Evolutionary conservation across 2,888 invertebrate species (phyloP), one percentile per base, ranked within the genome.

Genomic region (Aphodius granarius): DNA sequence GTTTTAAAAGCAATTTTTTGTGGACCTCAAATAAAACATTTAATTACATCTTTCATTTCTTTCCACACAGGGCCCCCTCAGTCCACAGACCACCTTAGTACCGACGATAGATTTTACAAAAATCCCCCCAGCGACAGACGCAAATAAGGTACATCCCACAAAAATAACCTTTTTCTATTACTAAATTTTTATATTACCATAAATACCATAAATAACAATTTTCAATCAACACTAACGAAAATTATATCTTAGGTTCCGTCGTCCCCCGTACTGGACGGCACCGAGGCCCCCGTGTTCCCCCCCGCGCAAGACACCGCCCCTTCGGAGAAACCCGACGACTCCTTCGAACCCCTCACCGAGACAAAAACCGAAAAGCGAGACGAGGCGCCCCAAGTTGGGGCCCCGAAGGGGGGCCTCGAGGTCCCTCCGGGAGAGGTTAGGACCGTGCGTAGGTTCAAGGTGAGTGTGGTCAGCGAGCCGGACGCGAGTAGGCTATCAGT

Each of bases 71-170:
- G 91, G 90, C 78, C 91, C 91, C 0, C 86, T 90, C 77, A 91
- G 91, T 74, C 91, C 91, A 23, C 90, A 90, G 86, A 89, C 90
- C 4, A 89, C 90, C 63, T 83, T 89, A 75, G 89, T 89, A 78
- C 82, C 83, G 22, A 82, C 83, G 43, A 78, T 85, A 77, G 86
- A 86, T 75, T 85, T 86, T 78, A 83, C 84, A 15, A 75, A 73
- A 71, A 76, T 17, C 16, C 9, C 20, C 19, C 13, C 68, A 20
- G 43, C 43, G 43, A 43, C 43, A 43, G 43, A 43, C 4, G 43
- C 43, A 9, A 43, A 43, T 43, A 43, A 43, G 43, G 43, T 43
- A 43, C 43, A 13, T 43, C 6, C n/a, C n/a, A n/a, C n/a, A n/a
- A n/a, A n/a, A n/a, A n/a, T n/a, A n/a, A n/a, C n/a, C n/a, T n/a